Evolutionary conservation across 1,140 invertebrate species (phyloP).

Genomic region (Himalopsyche phryganea): DNA sequence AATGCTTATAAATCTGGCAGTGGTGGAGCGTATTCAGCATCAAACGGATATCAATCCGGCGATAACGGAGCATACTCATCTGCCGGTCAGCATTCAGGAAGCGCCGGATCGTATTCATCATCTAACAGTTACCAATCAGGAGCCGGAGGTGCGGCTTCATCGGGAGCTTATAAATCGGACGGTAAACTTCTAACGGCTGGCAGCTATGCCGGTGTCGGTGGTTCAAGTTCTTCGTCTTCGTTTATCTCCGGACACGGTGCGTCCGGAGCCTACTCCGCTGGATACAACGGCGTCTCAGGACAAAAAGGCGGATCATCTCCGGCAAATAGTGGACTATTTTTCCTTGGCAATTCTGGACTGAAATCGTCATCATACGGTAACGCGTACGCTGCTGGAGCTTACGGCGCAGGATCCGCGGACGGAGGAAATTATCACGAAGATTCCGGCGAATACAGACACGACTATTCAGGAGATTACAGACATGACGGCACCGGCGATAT

Average conservation of each 20-base stretch:
- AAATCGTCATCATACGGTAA: neutral
- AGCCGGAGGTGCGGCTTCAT: too few relatives aligned
- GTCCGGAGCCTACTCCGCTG: neutral
- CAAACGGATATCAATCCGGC: neutral
- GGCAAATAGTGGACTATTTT: too few relatives aligned
- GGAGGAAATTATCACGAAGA: slow-evolving; percentile 43
- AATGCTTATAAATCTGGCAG: neutral
- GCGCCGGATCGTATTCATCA: too few relatives aligned
- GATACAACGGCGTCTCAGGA: neutral
- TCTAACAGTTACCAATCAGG: too few relatives aligned
- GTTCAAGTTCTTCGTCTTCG: neutral
- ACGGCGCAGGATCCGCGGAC: slow-evolving; percentile 28
- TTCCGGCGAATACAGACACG: slow-evolving; percentile 40
- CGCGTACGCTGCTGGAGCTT: neutral
- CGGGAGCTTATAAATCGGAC: neutral
- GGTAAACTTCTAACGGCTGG: neutral
- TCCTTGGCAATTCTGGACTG: neutral
- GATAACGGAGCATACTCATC: neutral
- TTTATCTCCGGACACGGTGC: neutral
- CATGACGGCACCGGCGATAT: too few relatives aligned
- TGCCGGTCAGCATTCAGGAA: neutral
- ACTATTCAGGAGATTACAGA: slow-evolving; percentile 35
- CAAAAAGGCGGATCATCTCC: neutral
- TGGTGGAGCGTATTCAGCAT: neutral
- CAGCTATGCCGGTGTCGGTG: neutral